Evolutionary conservation across 2,113 vertebrate genomes (phyloP), one percentile per base, ranked within the genome.

Genomic region (Trachemys scripta): DNA sequence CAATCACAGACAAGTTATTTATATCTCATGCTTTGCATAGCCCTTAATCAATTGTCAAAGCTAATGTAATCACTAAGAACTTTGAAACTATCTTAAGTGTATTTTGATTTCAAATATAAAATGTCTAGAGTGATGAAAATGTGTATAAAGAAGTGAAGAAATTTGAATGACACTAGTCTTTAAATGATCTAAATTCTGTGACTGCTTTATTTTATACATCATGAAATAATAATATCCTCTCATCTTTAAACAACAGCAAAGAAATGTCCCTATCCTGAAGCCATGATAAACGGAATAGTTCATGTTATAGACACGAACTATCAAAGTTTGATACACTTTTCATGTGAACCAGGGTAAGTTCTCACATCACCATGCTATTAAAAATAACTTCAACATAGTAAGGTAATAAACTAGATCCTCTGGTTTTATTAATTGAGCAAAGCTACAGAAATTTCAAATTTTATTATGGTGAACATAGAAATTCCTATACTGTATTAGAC

Each of bases 261-360:
- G 90, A 90, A 59, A 19, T 99, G 99, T 88, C 95, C 98, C 3
- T 90, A 92, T 83, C 99, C 98, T 88, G 97, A 92, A 88, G 25
- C 81, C 4, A 65, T 98, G 87, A 2, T 54, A 19, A 96, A 99
- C 19, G 99, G 99, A 95, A 96, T 96, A 6, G 56, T 98, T 10
- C 90, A 96, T 31, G 93, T 93, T 42, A 92, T 86, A 27, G 97
- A 98, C 11, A 92, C 93, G 10, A 92, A 96, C 31, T 99, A 98
- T 96, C 97, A 98, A 95, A 99, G 98, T 62, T 91, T 3, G 0
- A 88, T 99, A 95, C 98, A 54, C 88, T 99, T 99, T 84, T 96
- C 98, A 5, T 99, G 99, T 96, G 80, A 99, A 4, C 88, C 98
- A 27, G 99, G 99, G 99, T 99, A 98, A 99, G 97, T 0, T 0